Percentiles rank a stretch among this genome's conserved stretches.
Conservation (phyloP, 2,113 vertebrate species). For the Mystacornis crossleyi region DNA sequence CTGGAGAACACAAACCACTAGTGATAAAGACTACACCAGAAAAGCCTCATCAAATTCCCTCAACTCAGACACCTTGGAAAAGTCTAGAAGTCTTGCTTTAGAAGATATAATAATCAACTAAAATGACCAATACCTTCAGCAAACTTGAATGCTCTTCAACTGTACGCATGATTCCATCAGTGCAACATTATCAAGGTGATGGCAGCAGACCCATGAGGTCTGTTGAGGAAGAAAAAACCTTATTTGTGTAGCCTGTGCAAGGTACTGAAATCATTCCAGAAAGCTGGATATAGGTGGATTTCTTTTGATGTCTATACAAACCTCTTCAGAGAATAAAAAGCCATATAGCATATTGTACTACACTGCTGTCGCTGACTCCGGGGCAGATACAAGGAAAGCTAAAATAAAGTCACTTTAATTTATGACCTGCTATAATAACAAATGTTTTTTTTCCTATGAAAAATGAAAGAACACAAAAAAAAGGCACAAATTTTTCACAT, state of each 20-base stretch:
- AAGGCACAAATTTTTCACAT: not conserved
- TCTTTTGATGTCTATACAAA: not conserved
- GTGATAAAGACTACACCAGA: not conserved
- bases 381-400: not conserved
- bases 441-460: not conserved
- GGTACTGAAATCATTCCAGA: not conserved
- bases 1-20: not conserved
- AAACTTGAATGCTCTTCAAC: not conserved
- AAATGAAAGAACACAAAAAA: not conserved
- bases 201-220: not conserved
- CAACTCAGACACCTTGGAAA: not conserved
- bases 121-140: not conserved
- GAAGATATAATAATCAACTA: not conserved
- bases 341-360: not conserved
- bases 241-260: not conserved
- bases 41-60: not conserved
- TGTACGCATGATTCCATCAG: not conserved
- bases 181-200: rapidly evolving
- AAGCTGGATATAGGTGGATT: not conserved
- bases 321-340: not conserved
- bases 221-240: not conserved
- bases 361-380: not conserved
- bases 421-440: not conserved
- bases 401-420: not conserved
- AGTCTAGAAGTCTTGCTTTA: not conserved